Evolutionary conservation across 1,140 invertebrate genomes (phyloP).

Genomic region (Lordiphosa collinella): DNA sequence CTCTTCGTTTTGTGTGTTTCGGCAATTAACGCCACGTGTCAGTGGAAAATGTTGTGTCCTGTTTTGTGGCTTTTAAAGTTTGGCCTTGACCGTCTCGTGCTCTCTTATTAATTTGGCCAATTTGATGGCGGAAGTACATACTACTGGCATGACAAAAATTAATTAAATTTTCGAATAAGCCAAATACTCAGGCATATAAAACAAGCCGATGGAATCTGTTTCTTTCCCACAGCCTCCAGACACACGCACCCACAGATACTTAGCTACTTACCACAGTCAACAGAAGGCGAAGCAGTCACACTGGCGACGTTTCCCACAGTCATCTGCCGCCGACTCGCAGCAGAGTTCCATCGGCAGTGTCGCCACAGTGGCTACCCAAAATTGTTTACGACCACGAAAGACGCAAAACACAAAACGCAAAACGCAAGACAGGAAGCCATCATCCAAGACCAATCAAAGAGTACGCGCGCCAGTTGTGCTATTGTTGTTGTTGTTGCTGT

Average conservation of each 20-base stretch:
- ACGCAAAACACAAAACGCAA: slow-evolving; percentile 1
- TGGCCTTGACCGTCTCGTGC: slow-evolving; percentile 40
- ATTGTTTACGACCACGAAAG: slow-evolving; percentile 44
- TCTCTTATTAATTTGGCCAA: slow-evolving; percentile 66
- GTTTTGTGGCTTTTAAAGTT: slow-evolving; percentile 17
- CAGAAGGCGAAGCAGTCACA: slow-evolving; percentile 22
- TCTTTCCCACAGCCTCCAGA: slow-evolving; percentile 48
- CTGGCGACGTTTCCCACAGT: slow-evolving; percentile 54
- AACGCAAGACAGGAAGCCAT: slow-evolving; percentile 54
- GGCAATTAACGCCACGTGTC: slow-evolving; percentile 62
- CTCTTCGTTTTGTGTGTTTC: slow-evolving; percentile 38
- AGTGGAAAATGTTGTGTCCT: slow-evolving; percentile 36
- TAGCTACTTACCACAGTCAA: slow-evolving; percentile 19
- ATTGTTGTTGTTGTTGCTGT: neutral
- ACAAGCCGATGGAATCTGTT: slow-evolving; percentile 6
- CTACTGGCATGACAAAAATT: slow-evolving; percentile 46
- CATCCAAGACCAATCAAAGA: slow-evolving; percentile 19
- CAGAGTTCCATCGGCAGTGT: slow-evolving; percentile 9
- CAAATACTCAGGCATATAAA: slow-evolving; percentile 10
- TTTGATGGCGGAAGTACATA: slow-evolving; percentile 57
- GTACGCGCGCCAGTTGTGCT: slow-evolving; percentile 26
- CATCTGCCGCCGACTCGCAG: slow-evolving; percentile 9
- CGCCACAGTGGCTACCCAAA: slow-evolving; percentile 56
- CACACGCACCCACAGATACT: slow-evolving; percentile 55
- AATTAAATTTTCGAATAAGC: slow-evolving; percentile 59